Conservation (phyloP, 2,113 vertebrate genomes). For the Phrynosoma platyrhinos region DNA sequence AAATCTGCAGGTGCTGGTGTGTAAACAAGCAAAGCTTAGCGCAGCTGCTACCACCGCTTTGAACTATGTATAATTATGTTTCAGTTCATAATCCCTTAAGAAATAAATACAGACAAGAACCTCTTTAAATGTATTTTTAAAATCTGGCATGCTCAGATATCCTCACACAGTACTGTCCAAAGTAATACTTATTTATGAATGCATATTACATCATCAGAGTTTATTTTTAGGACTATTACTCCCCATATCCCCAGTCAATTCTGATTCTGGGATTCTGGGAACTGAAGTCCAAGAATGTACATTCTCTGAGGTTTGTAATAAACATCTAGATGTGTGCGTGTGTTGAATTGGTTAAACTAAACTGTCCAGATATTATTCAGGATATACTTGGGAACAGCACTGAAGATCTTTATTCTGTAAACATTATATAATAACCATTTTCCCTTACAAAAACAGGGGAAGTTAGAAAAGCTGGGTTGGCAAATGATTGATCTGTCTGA, state of each 20-base stretch:
- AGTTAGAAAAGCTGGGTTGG: neutral
- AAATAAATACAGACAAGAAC: conserved; percentile 42
- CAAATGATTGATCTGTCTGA: neutral
- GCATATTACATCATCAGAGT: neutral
- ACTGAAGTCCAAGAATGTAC: neutral
- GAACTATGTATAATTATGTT: conserved; percentile 5
- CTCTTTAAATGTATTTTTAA: conserved; percentile 38
- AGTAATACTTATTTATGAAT: neutral
- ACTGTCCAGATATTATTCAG: neutral
- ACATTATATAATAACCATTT: neutral
- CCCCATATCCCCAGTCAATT: too few species aligned
- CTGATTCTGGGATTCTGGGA: too few species aligned
- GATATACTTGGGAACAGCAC: neutral
- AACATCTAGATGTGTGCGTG: neutral
- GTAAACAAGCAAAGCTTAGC: conserved; percentile 1
- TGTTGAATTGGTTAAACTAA: neutral
- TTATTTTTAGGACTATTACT: neutral
- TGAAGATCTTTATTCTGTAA: neutral
- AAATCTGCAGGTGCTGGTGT: neutral
- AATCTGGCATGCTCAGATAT: conserved; percentile 21
- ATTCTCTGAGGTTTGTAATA: neutral
- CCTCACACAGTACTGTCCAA: neutral
- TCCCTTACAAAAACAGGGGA: neutral
- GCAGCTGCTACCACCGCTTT: neutral
- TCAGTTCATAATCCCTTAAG: conserved; percentile 40